These are phyloP conservation scores for Danio jaintianensis DNA, from an alignment of 2,797 vertebrate species.

Conservation along the genomic window DNA sequence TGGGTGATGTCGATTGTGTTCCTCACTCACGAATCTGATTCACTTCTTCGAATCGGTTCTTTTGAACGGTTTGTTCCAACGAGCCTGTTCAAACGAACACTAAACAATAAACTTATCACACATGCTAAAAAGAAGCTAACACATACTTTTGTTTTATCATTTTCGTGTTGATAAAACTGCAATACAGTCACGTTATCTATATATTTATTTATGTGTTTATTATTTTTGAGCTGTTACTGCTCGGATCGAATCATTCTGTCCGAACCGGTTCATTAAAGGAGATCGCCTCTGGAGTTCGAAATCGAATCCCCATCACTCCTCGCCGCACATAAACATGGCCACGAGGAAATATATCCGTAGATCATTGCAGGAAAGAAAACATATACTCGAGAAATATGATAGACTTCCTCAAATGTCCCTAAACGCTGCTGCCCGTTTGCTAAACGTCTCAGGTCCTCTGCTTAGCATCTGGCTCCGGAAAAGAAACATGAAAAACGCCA, in stretches of 20 bases:
- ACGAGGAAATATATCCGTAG: slow-evolving; percentile 20
- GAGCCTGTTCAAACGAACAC: not conserved
- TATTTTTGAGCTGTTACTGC: not conserved
- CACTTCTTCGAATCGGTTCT: not conserved
- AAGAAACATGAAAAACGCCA: not conserved
- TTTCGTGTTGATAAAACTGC: not conserved
- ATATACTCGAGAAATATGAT: slow-evolving; percentile 45
- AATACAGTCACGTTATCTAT: not conserved
- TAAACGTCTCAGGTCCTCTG: slow-evolving; percentile 25
- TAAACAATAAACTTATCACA: not conserved
- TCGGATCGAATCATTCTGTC: not conserved
- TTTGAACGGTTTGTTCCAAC: not conserved
- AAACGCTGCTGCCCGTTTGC: slow-evolving; percentile 16
- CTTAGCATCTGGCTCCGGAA: slow-evolving; percentile 32
- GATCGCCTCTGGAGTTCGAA: not conserved
- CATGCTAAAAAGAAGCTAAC: not conserved
- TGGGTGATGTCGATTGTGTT: not conserved
- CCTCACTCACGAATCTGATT: not conserved
- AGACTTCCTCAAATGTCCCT: slow-evolving; percentile 46
- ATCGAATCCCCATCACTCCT: not conserved
- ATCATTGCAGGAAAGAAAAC: slow-evolving; percentile 32
- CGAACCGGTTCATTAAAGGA: slow-evolving; percentile 3
- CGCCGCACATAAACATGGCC: slow-evolving; percentile 33
- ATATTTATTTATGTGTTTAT: not conserved
- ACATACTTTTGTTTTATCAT: not conserved